phyloP scores from a whole-genome alignment of 1,140 invertebrate species.

The Amyelois transitella region DNA sequence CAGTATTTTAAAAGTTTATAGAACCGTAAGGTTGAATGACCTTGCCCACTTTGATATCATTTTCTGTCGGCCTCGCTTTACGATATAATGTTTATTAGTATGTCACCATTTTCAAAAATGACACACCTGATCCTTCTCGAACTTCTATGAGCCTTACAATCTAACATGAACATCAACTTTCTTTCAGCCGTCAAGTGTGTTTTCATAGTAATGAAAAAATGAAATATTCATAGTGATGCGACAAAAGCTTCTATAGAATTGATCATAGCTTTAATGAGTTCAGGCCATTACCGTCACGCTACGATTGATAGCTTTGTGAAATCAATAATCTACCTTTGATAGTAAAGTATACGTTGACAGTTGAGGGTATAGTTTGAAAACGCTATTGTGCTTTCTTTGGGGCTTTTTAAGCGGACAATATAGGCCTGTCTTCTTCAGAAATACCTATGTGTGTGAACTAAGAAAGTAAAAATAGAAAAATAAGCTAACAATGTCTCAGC shows the following conservation, averaged over 20 bases:
- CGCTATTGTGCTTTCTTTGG: neutral
- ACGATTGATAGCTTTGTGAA: conserved; percentile 3
- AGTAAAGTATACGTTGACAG: neutral
- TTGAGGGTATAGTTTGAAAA: neutral
- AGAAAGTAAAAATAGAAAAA: too few species aligned
- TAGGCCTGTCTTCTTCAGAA: too few species aligned
- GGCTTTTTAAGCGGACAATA: neutral
- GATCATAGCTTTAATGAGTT: conserved; percentile 1
- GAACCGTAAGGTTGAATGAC: too few species aligned
- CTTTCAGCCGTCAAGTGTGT: neutral
- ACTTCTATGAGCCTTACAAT: neutral
- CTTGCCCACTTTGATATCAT: too few species aligned
- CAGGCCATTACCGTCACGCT: conserved; percentile 1
- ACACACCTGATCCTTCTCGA: too few species aligned
- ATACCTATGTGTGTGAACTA: too few species aligned
- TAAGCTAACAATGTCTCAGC: too few species aligned
- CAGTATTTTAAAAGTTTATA: too few species aligned
- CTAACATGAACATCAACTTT: neutral
- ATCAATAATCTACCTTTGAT: neutral
- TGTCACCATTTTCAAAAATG: too few species aligned
- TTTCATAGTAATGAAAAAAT: conserved; percentile 6
- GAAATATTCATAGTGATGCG: conserved; percentile 2
- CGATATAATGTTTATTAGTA: too few species aligned
- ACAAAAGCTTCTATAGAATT: conserved; percentile 3
- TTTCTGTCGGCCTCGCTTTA: too few species aligned